Evolutionary conservation across 2,113 vertebrate species (phyloP), one percentile per base, ranked within the genome.

Genomic region (Cheirogaleus medius): DNA sequence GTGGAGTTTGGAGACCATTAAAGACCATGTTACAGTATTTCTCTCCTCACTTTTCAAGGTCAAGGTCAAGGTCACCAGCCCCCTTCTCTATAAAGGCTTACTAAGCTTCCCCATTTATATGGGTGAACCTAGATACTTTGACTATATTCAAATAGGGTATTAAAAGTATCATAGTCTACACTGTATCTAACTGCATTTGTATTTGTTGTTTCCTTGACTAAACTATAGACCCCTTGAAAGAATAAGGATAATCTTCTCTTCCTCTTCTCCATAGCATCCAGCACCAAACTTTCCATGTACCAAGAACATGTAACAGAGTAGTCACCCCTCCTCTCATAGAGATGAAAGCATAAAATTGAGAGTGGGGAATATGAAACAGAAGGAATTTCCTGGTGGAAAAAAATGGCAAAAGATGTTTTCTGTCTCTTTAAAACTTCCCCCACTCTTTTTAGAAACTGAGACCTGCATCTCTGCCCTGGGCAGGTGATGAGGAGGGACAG

Each of bases 31-130:
- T 25, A 5, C 0, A 1, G 34, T 7, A 6, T 54, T 54, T 42
- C 12, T 68, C 8, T 52, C 29, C 34, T n/a, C 0, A 0, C 37
- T 39, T 27, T 47, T 49, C 32, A 21, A 9, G 1, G 3, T 0
- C 27, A 20, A 8, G 1, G 3, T 0, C 20, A 6, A 87, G 32
- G 12, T 49, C 32, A 63, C 27, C 34, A 42, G 37, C 18, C 25
- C 81, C 25, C 54, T n/a, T 32, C 21, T 11, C 68, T 3, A 1
- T 5, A 8, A 27, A 23, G 1, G 0, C 5, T 32, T n/a, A 9
- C 69, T 66, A 11, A 27, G 18, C 29, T 42, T 60, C 29, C 90
- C 47, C n/a, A n/a, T 32, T 13, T 23, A 10, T n/a, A 37, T 1
- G 1, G 14, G 5, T 49, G 23, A 93, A 60, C 29, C 37, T 8